These are phyloP conservation scores for Drosophila sordidapex DNA, from an alignment of 2,888 invertebrate species.

Conservation along the genomic window DNA sequence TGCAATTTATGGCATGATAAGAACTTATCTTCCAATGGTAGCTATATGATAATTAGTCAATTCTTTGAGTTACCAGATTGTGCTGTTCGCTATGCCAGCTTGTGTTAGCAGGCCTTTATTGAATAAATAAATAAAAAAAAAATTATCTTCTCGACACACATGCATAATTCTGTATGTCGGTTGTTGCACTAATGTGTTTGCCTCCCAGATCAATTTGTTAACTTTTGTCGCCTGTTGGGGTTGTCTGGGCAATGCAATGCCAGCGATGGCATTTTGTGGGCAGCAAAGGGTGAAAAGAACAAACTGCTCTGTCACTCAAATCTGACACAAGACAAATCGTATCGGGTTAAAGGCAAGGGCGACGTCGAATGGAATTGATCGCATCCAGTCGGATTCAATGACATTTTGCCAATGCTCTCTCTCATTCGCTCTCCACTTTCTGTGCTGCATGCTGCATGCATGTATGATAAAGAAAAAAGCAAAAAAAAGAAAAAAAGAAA, in stretches of 20 bases:
- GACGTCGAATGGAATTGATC: conserved; percentile 43
- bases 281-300: conserved; percentile 44
- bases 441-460: not conserved
- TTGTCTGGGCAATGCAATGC: conserved; percentile 19
- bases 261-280: conserved; percentile 20
- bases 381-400: conserved; percentile 55
- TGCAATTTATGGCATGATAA: no score
- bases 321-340: conserved; percentile 83
- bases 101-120: not conserved
- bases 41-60: not conserved
- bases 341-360: conserved; percentile 53
- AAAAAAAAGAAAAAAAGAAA: not conserved
- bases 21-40: no score
- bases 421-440: not conserved
- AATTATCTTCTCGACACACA: not conserved
- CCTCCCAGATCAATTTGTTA: not conserved
- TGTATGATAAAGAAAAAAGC: not conserved
- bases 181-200: not conserved
- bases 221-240: conserved; percentile 31
- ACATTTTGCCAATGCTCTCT: conserved; percentile 16
- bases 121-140: not conserved
- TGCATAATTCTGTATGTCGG: not conserved
- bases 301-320: conserved; percentile 80
- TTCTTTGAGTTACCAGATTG: not conserved
- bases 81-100: no score